Conservation (phyloP, 2,113 vertebrate species). For the Oncorhynchus clarkii region DNA sequence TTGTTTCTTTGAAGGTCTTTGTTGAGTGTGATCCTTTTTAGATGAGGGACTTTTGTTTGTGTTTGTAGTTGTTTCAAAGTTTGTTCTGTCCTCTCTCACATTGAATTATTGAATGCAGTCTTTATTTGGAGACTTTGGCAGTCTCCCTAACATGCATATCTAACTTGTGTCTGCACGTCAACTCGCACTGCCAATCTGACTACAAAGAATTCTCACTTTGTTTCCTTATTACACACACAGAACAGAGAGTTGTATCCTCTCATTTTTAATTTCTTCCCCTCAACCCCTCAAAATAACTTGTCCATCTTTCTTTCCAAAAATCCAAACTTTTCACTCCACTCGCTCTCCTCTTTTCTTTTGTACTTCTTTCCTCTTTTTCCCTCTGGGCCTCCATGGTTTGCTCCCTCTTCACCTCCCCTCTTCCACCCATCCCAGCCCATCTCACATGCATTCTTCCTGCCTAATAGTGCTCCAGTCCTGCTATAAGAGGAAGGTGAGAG, state of each 20-base stretch:
- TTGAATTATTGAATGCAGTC: background rate
- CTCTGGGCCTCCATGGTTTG: background rate
- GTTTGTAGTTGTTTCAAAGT: background rate
- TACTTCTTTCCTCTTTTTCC: background rate
- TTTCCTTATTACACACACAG: background rate
- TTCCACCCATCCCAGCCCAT: conserved; percentile 35
- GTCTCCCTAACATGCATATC: background rate
- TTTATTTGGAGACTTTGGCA: background rate
- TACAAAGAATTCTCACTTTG: background rate
- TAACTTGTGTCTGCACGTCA: background rate
- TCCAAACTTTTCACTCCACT: conserved; percentile 17
- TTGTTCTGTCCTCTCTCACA: background rate
- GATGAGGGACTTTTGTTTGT: background rate
- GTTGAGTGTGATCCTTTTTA: background rate
- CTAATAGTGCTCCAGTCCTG: conserved; percentile 16
- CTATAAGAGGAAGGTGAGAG: background rate
- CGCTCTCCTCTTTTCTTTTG: background rate
- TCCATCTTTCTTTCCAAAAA: conserved; percentile 54
- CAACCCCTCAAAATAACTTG: conserved; percentile 34
- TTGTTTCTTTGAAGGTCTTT: background rate
- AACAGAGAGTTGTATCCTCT: background rate
- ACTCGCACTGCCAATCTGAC: background rate
- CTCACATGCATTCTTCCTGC: conserved; percentile 58
- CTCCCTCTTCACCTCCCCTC: background rate
- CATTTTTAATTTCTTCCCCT: conserved; percentile 27